phyloP scores from a whole-genome alignment of 2,797 vertebrate species.

The Acrocephalus scirpaceus region DNA sequence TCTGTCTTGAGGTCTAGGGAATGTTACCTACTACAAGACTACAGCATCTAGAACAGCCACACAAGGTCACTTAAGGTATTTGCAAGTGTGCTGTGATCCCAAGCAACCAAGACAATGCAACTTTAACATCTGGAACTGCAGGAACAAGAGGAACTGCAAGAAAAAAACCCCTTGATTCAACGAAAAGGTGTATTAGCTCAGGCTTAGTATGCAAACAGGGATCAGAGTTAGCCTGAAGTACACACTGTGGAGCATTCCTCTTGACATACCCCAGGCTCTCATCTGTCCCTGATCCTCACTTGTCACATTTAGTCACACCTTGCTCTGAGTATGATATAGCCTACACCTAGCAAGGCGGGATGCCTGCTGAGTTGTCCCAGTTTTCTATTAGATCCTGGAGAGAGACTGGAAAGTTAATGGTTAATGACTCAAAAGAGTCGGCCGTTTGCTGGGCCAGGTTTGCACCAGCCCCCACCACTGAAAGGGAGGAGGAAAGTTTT shows the following conservation, averaged over 20 bases:
- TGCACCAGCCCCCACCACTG: fast-evolving
- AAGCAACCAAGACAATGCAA: background rate
- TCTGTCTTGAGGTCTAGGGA: background rate
- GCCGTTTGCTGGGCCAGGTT: background rate
- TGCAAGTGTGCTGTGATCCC: background rate
- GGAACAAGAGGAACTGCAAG: no score
- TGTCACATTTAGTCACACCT: background rate
- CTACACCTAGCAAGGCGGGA: background rate
- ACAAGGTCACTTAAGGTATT: background rate
- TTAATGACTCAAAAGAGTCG: background rate
- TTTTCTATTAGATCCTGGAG: background rate
- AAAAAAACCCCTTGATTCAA: background rate
- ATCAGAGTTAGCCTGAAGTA: background rate
- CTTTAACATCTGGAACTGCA: background rate
- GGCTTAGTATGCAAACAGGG: background rate
- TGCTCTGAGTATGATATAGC: background rate
- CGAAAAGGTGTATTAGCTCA: background rate
- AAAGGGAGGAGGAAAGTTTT: background rate
- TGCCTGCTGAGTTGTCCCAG: background rate
- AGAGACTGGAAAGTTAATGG: background rate
- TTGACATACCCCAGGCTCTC: background rate
- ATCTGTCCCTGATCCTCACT: background rate
- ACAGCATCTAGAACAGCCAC: background rate
- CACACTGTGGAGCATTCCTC: background rate
- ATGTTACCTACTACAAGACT: background rate